Evolutionary conservation across 2,113 vertebrate species (phyloP), one percentile per base, ranked within the genome.

Genomic region (Penelope pileata): DNA sequence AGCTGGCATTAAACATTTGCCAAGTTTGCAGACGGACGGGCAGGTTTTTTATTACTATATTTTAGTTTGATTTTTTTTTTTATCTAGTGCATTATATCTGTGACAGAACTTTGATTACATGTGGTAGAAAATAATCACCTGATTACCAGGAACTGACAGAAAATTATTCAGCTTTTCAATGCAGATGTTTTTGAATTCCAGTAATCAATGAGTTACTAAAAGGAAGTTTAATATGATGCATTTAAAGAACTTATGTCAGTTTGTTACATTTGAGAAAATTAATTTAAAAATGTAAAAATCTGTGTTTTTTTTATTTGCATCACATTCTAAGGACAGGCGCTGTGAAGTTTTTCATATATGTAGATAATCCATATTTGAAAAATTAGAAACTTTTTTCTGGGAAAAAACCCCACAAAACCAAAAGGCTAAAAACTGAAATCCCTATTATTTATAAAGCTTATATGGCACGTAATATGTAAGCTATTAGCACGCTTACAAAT

Each of bases 171-270:
- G 15, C 56, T 88, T 90, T 83, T 47, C 60, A 69, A 2, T 73
- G n/a, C 79, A 79, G 47, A 5, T 56, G 3, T 76, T 88, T 54
- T 1, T 12, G 16, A 79, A 73, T 56, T 86, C 68, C 82, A 94
- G 54, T 96, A 66, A 64, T 92, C 64, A 10, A 86, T n/a, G 84
- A 90, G 83, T 19, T 89, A 74, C 78, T 91, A 72, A 93, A 91
- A 17, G 24, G 64, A 59, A 88, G 54, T 94, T 82, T 66, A 58
- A 14, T 82, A 34, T 79, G 29, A 79, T 54, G 74, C 40, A 30
- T 81, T 74, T 83, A 72, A 95, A 94, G 86, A 97, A 94, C 66
- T 83, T 93, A 60, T 94, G 96, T 90, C 89, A 72, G 67, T 96
- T 95, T 96, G 91, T 94, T 93, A 36, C 83, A 82, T 81, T 16